Evolutionary conservation across 2,888 invertebrate species (phyloP).

Genomic region (Agrotis exclamationis): DNA sequence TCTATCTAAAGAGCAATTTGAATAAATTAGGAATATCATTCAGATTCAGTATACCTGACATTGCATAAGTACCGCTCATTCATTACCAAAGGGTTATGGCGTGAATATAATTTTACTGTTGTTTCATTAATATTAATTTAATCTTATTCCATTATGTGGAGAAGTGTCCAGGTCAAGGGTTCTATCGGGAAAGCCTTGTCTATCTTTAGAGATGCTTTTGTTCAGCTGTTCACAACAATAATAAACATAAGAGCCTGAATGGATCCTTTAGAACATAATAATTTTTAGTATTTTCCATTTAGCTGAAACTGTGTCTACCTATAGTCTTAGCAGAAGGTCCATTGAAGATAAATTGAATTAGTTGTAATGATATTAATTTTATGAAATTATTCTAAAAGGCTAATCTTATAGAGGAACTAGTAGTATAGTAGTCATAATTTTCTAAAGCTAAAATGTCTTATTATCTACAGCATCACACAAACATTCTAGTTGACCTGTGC

Average conservation of each 20-base stretch:
- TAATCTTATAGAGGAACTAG: no score
- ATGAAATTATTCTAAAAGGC: no score
- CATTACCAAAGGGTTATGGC: conserved; percentile 47
- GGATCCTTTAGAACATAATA: neutral
- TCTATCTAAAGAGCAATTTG: conserved; percentile 42
- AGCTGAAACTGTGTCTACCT: neutral
- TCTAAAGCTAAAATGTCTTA: neutral
- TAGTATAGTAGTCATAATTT: no score
- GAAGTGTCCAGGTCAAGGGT: conserved; percentile 15
- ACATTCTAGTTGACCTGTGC: neutral
- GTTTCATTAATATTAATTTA: conserved; percentile 43
- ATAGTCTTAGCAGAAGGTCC: neutral
- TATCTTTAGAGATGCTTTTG: neutral
- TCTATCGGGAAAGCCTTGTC: neutral
- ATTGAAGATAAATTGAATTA: neutral
- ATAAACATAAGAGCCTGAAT: no score
- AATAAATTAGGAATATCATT: conserved; percentile 53
- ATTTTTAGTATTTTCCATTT: neutral
- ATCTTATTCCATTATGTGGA: conserved; percentile 40
- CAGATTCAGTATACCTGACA: conserved; percentile 48
- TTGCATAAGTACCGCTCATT: conserved; percentile 51
- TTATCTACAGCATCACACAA: neutral
- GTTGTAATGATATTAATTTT: neutral
- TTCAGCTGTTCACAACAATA: neutral
- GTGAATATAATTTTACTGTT: conserved; percentile 56